These are phyloP conservation scores for Carlito syrichta DNA, from an alignment of 2,113 vertebrate genomes.

Conservation along the genomic window DNA sequence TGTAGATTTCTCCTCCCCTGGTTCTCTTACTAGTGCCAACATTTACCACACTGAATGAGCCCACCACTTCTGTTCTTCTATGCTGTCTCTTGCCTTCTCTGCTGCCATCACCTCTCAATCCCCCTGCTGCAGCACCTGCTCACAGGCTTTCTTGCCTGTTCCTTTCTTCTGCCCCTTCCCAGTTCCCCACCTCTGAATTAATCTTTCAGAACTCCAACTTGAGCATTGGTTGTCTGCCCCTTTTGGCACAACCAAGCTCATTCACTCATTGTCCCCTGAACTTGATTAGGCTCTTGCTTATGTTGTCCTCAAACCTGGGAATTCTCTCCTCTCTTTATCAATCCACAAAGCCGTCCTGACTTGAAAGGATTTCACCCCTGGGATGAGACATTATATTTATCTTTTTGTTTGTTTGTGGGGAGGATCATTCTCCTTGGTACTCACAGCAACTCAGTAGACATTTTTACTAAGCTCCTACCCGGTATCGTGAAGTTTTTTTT, in stretches of 20 bases:
- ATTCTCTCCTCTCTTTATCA: background rate
- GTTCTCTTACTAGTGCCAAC: background rate
- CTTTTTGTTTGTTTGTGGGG: background rate
- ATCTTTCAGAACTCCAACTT: background rate
- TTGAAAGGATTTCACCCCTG: background rate
- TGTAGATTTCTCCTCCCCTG: background rate
- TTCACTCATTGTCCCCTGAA: background rate
- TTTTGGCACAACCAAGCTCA: background rate
- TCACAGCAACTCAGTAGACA: background rate
- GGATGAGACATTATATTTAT: background rate
- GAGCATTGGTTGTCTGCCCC: background rate
- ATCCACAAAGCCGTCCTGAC: background rate
- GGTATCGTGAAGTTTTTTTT: background rate
- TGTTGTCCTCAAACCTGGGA: background rate
- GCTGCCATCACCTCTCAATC: background rate
- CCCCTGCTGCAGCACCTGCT: accelerated
- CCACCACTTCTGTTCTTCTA: accelerated
- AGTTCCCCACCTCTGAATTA: background rate
- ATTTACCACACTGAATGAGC: background rate
- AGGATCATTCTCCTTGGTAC: background rate
- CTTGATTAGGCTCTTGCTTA: background rate
- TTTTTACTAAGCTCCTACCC: background rate
- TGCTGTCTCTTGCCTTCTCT: background rate
- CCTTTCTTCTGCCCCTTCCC: background rate
- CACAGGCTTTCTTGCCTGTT: too few species aligned